Percentiles rank a stretch among this genome's conserved stretches.
Evolutionary conservation across 2,113 vertebrate species (phyloP).

Genomic region (Litocranius walleri): DNA sequence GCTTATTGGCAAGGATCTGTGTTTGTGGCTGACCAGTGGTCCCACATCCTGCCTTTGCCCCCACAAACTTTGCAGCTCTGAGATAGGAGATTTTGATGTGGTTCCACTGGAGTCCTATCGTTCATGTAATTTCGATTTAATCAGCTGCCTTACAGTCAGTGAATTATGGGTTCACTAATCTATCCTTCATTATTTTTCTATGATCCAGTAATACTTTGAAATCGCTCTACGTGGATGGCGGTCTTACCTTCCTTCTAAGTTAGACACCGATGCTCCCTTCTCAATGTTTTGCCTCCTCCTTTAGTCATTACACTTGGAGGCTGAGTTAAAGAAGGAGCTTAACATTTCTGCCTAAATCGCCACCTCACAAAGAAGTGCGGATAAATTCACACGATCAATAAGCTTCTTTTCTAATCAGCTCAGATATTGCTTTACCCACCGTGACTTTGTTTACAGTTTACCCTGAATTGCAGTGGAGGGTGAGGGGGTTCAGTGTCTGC

Average conservation of each 20-base stretch:
- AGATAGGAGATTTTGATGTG: constrained; percentile 44
- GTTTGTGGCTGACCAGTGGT: constrained; percentile 37
- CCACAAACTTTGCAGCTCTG: not conserved
- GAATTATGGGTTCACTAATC: not conserved
- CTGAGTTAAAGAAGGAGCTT: not conserved
- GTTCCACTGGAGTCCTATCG: not conserved
- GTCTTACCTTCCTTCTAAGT: not conserved
- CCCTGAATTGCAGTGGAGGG: not conserved
- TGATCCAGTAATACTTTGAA: not conserved
- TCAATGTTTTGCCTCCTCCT: not conserved
- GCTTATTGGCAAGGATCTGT: not conserved
- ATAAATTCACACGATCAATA: not conserved
- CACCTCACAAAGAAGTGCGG: not conserved
- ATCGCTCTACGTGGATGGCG: not conserved
- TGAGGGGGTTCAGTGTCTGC: not conserved
- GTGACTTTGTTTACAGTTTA: not conserved
- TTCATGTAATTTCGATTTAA: constrained; percentile 17
- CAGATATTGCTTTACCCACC: not conserved
- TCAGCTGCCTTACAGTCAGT: not conserved
- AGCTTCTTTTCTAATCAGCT: not conserved
- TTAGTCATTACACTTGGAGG: not conserved
- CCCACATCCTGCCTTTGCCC: constrained; percentile 34
- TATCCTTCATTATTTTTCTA: constrained; percentile 2
- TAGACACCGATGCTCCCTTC: not conserved
- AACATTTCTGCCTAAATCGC: not conserved